Conservation (phyloP, 2,113 vertebrate species). For the Rynchops niger region DNA sequence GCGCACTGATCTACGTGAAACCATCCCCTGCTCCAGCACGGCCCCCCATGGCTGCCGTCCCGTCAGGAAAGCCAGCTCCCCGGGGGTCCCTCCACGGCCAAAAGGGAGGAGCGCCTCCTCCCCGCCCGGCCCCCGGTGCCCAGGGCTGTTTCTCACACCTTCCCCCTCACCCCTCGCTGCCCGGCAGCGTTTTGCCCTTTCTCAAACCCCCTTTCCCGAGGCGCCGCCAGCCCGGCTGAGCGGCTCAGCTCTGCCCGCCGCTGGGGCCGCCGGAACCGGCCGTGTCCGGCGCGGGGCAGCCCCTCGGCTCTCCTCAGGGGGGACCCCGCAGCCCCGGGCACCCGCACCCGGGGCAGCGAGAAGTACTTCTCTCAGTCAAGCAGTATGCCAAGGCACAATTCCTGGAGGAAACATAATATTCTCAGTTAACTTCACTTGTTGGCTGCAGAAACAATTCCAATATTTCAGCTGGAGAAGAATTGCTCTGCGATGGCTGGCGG, state of each 20-base stretch:
- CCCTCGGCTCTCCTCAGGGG: neutral
- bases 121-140: fast-evolving
- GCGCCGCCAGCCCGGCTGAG: neutral
- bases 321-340: neutral
- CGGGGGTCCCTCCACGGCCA: fast-evolving
- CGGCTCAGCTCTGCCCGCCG: neutral
- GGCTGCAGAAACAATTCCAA: neutral
- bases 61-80: too few species aligned
- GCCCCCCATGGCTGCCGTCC: neutral
- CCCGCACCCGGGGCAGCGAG: fast-evolving
- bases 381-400: neutral
- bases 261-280: neutral
- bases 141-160: neutral
- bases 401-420: neutral
- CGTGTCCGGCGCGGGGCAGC: fast-evolving
- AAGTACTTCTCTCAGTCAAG: neutral
- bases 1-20: neutral
- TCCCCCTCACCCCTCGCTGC: neutral
- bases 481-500: neutral
- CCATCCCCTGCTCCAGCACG: neutral
- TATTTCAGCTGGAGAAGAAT: neutral
- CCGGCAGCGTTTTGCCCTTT: neutral
- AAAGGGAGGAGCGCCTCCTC: fast-evolving
- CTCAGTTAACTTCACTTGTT: neutral
- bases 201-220: fast-evolving